phyloP scores from a whole-genome alignment of 2,113 vertebrate species.

The Corvus hawaiiensis region DNA sequence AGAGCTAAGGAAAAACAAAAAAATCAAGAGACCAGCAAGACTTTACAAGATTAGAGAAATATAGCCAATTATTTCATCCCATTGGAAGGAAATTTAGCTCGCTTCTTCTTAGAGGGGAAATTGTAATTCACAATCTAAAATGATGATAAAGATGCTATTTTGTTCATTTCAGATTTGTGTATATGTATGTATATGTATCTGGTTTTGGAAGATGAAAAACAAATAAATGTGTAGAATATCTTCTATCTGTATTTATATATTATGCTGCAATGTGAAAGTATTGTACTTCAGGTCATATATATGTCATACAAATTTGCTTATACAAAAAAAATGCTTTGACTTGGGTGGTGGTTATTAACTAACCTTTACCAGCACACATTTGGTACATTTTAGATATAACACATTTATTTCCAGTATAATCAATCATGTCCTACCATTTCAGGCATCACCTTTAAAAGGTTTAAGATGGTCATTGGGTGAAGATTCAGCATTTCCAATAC shows the following conservation, averaged over 20 bases:
- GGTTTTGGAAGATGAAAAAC: not conserved
- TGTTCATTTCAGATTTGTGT: not conserved
- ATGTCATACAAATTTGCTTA: not conserved
- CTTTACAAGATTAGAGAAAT: not conserved
- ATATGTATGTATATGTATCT: not conserved
- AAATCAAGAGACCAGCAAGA: not conserved
- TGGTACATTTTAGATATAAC: not conserved
- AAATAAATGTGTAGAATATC: not conserved
- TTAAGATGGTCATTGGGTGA: not conserved
- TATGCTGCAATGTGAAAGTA: not conserved
- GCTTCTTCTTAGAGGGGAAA: not conserved
- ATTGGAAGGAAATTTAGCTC: not conserved
- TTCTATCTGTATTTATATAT: not conserved
- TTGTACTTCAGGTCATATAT: not conserved
- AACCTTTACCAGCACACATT: not conserved
- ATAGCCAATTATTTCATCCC: not conserved
- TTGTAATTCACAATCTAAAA: not conserved
- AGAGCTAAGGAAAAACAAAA: not conserved
- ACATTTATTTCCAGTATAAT: not conserved
- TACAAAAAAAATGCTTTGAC: not conserved
- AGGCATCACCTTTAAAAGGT: not conserved
- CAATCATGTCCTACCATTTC: not conserved
- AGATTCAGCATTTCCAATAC: not conserved
- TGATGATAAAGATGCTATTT: not conserved
- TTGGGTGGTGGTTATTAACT: not conserved